phyloP scores from a whole-genome alignment of 1,140 invertebrate species.

The Hyles euphorbiae region DNA sequence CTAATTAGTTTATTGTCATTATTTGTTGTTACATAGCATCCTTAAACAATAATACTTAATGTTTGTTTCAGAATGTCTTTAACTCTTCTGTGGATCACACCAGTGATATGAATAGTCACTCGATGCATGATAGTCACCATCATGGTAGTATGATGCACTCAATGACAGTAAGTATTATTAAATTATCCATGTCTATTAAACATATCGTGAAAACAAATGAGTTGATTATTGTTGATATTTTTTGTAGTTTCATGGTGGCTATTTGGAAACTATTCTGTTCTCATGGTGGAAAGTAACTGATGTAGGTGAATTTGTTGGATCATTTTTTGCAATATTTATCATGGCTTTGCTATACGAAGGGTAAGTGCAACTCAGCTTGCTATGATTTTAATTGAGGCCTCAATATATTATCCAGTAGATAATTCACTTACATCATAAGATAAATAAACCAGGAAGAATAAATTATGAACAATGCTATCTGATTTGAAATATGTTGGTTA shows the following conservation, averaged over 20 bases:
- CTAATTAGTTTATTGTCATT: too few species aligned
- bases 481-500: too few species aligned
- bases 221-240: background rate
- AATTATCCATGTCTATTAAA: background rate
- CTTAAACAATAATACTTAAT: conserved; percentile 3
- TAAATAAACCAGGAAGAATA: too few species aligned
- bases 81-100: conserved; percentile 13
- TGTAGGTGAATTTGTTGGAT: conserved; percentile 85
- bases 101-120: conserved; percentile 3
- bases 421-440: too few species aligned
- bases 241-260: conserved; percentile 90
- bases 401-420: background rate
- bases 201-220: background rate
- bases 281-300: conserved; percentile 86
- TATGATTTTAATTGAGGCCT: too few species aligned
- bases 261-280: conserved; percentile 85
- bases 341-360: conserved; percentile 95
- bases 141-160: background rate
- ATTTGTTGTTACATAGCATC: background rate
- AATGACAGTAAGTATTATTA: conserved; percentile 29
- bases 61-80: conserved; percentile 28
- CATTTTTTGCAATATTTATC: conserved; percentile 90
- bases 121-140: too few species aligned
- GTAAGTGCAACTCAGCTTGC: conserved; percentile 31
- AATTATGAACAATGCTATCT: too few species aligned